These are phyloP conservation scores for Lasioglossum leucozonium DNA, from an alignment of 2,888 invertebrate species.

Conservation along the genomic window DNA sequence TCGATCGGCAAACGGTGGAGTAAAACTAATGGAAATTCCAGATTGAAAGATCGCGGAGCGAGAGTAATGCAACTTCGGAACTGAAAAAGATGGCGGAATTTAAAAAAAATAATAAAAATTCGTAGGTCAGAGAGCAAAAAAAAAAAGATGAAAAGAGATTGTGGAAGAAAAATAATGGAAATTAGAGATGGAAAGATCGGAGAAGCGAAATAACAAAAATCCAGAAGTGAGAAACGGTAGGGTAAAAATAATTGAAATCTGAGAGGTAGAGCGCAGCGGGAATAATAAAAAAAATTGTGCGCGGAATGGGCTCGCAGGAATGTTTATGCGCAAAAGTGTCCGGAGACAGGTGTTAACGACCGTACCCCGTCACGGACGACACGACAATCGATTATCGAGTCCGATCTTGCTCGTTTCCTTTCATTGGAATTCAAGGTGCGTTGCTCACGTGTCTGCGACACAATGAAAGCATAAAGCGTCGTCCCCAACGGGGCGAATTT, in stretches of 20 bases:
- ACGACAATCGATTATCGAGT: conserved; percentile 30
- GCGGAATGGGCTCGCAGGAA: not conserved
- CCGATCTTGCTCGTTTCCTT: conserved; percentile 15
- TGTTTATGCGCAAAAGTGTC: not conserved
- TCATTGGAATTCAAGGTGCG: conserved; percentile 36
- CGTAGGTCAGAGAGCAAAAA: no score
- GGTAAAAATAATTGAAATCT: not conserved
- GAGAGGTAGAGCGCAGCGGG: not conserved
- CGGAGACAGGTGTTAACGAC: conserved; percentile 13
- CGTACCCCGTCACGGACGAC: not conserved
- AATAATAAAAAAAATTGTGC: not conserved
- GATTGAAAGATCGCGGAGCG: not conserved
- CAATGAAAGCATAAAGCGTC: not conserved
- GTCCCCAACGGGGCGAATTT: not conserved
- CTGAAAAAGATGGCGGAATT: not conserved
- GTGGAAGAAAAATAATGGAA: not conserved
- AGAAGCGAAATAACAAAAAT: not conserved
- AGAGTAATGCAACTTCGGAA: no score
- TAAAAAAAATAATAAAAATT: not conserved
- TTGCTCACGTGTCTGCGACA: conserved; percentile 6
- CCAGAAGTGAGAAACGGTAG: not conserved
- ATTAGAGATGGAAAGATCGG: not conserved
- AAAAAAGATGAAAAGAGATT: not conserved
- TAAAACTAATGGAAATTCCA: not conserved
- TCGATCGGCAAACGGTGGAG: no score